These are phyloP conservation scores for Hycleus cichorii DNA, from an alignment of 1,140 invertebrate species.

Conservation along the genomic window DNA sequence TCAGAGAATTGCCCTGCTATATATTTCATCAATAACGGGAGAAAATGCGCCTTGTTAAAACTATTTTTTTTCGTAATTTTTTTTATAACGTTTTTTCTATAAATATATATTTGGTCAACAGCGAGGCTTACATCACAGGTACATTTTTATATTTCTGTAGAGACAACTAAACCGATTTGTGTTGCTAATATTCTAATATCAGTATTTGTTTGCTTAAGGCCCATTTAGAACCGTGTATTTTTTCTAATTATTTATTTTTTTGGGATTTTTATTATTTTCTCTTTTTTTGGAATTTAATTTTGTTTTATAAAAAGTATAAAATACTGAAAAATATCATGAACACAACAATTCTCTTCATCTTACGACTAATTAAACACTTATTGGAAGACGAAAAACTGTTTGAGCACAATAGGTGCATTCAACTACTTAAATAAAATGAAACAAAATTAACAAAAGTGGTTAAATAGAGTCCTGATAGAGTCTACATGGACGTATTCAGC, in stretches of 20 bases:
- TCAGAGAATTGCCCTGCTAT: conserved; percentile 41
- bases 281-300: conserved; percentile 29
- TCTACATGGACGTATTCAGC: neutral
- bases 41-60: conserved; percentile 17
- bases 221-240: too few species aligned
- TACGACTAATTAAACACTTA: conserved; percentile 29
- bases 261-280: conserved; percentile 26
- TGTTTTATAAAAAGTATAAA: conserved; percentile 43
- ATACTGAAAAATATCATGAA: conserved; percentile 43
- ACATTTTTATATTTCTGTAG: conserved; percentile 4
- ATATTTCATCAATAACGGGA: conserved; percentile 12
- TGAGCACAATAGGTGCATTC: conserved; percentile 2
- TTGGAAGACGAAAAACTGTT: conserved; percentile 27
- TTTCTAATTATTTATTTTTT: conserved; percentile 19
- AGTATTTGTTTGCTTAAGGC: neutral
- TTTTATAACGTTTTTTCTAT: neutral
- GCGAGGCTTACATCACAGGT: conserved; percentile 37
- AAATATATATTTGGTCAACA: conserved; percentile 30
- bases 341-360: conserved; percentile 43
- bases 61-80: neutral
- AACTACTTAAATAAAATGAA: conserved; percentile 3
- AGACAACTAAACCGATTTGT: neutral
- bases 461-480: conserved; percentile 1
- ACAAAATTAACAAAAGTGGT: conserved; percentile 3
- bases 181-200: neutral